Evolutionary conservation across 2,113 vertebrate genomes (phyloP), one percentile per base, ranked within the genome.

Genomic region (Rhipidura dahli): DNA sequence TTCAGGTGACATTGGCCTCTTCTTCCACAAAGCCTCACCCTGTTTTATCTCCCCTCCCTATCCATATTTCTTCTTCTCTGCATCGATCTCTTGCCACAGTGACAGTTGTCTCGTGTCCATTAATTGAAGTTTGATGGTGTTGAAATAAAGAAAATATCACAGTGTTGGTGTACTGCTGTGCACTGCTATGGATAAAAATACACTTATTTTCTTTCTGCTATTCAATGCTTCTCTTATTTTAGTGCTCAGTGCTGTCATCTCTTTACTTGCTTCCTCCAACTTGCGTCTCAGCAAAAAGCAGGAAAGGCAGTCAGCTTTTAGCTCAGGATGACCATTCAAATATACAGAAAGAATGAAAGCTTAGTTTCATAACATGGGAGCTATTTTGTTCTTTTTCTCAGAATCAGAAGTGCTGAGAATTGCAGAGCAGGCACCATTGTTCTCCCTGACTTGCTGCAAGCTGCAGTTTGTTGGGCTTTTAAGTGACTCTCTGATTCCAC

Each of bases 81-180:
- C 18, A 23, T 37, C 2, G 1, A 79, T 77, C 60, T 87, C 61
- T 82, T 95, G 66, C 54, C 35, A 44, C 49, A 57, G 35, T 30
- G 83, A 42, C 2, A 17, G 60, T 75, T 30, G 47, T 77, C 45
- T 84, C 2, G 0, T 50, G 95, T 93, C 93, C 50, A n/a, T 92
- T 95, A 91, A 89, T 27, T 87, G 83, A 90, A 96, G 89, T 93
- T 87, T 89, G 84, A 93, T 86, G 22, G 64, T 91, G 61, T 91
- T 13, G 27, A 96, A 97, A 96, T 93, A 95, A 35, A 97, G 97
- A 92, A 97, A 95, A 63, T 82, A 95, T 66, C 54, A 57, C 35
- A 63, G 59, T 90, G 80, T 91, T 96, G 89, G 87, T 78, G 39
- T 94, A 84, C 94, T 91, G 83, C 83, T 96, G 63, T 93, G 96